Evolutionary conservation across 1,140 invertebrate species (phyloP).

Genomic region (Amyelois transitella): DNA sequence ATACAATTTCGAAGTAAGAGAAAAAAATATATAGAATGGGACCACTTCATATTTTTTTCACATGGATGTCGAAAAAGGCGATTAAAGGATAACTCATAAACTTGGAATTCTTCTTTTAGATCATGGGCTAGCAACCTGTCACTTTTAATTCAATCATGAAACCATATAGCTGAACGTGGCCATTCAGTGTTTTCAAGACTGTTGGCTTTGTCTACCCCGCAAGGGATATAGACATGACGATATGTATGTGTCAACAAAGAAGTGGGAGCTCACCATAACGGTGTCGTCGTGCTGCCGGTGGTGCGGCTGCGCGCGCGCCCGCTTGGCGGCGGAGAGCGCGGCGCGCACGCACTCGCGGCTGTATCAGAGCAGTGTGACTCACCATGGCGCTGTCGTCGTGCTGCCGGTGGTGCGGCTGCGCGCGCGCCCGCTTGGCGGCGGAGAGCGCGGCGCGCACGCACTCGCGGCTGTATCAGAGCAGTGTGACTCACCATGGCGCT

Average conservation of each 20-base stretch:
- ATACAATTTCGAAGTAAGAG: background rate
- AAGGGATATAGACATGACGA: too few species aligned
- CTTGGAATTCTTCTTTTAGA: too few species aligned
- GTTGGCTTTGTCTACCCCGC: too few species aligned
- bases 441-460: background rate
- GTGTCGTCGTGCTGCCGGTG: background rate
- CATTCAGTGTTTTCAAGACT: too few species aligned
- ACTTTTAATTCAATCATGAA: too few species aligned
- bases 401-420: conserved; percentile 8
- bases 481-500: too few species aligned
- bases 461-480: too few species aligned
- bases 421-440: conserved; percentile 1
- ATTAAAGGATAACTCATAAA: background rate
- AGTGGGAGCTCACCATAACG: background rate
- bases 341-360: conserved; percentile 3
- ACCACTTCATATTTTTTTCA: too few species aligned
- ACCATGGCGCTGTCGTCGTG: conserved; percentile 1
- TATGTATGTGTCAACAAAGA: background rate
- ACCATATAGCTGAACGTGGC: too few species aligned
- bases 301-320: background rate
- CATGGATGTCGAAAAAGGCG: too few species aligned
- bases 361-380: background rate
- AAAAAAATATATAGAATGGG: background rate
- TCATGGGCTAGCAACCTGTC: too few species aligned
- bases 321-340: background rate